Evolutionary conservation across 1,140 invertebrate species (phyloP).

Genomic region (Drosophila ohnishii): DNA sequence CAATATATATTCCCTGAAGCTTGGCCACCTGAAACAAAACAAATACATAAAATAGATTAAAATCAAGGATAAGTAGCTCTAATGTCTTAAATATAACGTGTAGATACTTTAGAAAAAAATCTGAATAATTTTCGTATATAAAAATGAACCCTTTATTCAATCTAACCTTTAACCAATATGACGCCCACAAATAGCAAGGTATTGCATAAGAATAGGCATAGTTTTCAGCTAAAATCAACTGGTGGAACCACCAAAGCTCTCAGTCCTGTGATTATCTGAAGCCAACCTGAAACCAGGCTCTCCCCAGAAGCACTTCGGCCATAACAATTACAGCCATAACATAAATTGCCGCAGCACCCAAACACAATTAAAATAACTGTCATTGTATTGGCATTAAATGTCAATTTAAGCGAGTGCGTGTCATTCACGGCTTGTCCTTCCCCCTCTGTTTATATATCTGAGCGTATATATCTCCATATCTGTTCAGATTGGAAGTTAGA

Average conservation of each 20-base stretch:
- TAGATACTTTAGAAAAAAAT: neutral
- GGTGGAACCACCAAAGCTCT: slow-evolving; percentile 14
- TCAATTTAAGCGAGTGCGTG: slow-evolving; percentile 81
- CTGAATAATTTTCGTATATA: too few species aligned
- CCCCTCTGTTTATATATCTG: neutral
- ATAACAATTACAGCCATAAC: slow-evolving; percentile 74
- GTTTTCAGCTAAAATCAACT: slow-evolving; percentile 20
- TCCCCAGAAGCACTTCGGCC: slow-evolving; percentile 40
- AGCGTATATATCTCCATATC: neutral
- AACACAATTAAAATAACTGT: slow-evolving; percentile 82
- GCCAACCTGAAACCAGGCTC: slow-evolving; percentile 4
- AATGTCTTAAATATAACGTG: neutral
- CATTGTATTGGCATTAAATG: slow-evolving; percentile 82
- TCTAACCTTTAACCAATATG: neutral
- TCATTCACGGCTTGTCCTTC: slow-evolving; percentile 62
- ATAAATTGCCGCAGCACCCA: slow-evolving; percentile 76
- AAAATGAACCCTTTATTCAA: neutral
- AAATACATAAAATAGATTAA: neutral
- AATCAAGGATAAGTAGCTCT: fast-evolving
- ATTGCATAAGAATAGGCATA: neutral
- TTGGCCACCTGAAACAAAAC: neutral
- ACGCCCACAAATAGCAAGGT: neutral
- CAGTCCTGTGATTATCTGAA: neutral
- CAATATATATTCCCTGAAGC: too few species aligned
- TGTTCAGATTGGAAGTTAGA: slow-evolving; percentile 43